Percentiles rank a stretch among this genome's conserved stretches.
These are phyloP conservation scores for Solea solea DNA, from an alignment of 2,113 vertebrate species.

Conservation along the genomic window DNA sequence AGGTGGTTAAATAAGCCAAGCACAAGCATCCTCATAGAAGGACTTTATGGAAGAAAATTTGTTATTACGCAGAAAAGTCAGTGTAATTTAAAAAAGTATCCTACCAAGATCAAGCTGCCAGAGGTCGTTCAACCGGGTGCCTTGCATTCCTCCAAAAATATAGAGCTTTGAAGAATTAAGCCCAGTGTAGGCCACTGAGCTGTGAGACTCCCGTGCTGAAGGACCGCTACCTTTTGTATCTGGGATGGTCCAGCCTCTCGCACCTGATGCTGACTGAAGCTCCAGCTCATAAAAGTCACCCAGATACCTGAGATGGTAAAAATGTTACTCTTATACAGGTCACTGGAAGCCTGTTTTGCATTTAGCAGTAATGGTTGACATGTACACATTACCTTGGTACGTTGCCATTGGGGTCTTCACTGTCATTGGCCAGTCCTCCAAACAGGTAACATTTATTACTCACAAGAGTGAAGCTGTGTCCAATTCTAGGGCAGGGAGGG, in stretches of 20 bases:
- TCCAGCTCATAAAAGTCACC: constrained; percentile 96
- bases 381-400: constrained; percentile 85
- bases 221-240: constrained; percentile 89
- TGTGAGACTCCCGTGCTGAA: constrained; percentile 93
- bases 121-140: constrained; percentile 89
- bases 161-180: constrained; percentile 90
- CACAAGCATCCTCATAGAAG: too few relatives aligned
- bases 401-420: constrained; percentile 94
- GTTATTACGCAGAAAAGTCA: too few relatives aligned
- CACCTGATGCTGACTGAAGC: constrained; percentile 91
- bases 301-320: constrained; percentile 84
- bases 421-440: constrained; percentile 92
- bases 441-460: constrained; percentile 94
- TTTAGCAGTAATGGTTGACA: neutral
- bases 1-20: neutral
- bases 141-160: constrained; percentile 96
- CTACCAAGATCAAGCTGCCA: constrained; percentile 97
- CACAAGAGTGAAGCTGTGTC: constrained; percentile 90
- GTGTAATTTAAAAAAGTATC: neutral
- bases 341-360: neutral
- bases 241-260: constrained; percentile 91
- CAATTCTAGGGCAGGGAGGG: constrained; percentile 88
- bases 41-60: too few relatives aligned
- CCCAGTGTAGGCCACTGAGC: constrained; percentile 85
- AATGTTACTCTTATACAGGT: too few relatives aligned